Evolutionary conservation across 1,140 invertebrate genomes (phyloP).

Genomic region (Trichonephila clavata): DNA sequence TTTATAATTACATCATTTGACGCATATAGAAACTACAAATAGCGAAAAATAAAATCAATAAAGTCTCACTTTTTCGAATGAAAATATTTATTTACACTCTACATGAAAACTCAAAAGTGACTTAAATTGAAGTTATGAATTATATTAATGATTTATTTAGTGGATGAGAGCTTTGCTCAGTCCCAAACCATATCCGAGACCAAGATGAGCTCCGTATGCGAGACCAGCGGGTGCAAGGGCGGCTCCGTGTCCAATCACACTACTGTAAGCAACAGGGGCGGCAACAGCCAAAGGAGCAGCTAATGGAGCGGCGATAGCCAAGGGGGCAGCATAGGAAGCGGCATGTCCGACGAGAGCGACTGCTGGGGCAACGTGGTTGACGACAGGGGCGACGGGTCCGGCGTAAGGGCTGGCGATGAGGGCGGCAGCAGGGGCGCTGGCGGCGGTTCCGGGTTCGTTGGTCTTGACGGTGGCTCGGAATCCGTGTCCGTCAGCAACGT

Average conservation of each 20-base stretch:
- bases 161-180: neutral
- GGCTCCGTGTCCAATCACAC: slow-evolving; percentile 9
- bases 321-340: neutral
- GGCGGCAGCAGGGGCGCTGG: slow-evolving; percentile 38
- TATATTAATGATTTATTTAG: neutral
- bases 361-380: slow-evolving; percentile 36
- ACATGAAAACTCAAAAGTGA: no score
- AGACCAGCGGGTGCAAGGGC: neutral
- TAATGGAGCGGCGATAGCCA: neutral
- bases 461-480: slow-evolving; percentile 63
- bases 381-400: slow-evolving; percentile 40
- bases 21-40: no score
- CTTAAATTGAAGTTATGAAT: no score
- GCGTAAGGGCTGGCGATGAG: slow-evolving; percentile 42
- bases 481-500: slow-evolving; percentile 76
- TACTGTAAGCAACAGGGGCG: neutral
- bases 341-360: neutral
- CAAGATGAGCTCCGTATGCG: neutral
- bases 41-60: no score
- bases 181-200: neutral
- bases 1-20: no score
- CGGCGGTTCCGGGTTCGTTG: slow-evolving; percentile 66
- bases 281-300: neutral
- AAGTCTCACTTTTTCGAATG: no score
- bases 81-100: no score